Conservation (phyloP, 2,113 vertebrate genomes). For the Oreochromis aureus region DNA sequence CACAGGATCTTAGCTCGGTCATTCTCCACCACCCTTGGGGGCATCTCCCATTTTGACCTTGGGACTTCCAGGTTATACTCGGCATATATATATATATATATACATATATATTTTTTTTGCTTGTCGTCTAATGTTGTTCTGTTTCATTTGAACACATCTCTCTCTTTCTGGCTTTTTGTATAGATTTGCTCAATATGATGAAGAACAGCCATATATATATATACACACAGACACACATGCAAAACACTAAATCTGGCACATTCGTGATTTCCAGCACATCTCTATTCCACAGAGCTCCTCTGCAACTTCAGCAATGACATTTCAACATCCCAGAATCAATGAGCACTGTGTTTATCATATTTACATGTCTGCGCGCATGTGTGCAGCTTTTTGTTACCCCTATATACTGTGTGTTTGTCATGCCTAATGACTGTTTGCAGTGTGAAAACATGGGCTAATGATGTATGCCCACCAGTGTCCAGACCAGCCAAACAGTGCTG, state of each 20-base stretch:
- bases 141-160: background rate
- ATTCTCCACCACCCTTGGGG: too few relatives aligned
- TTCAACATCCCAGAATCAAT: conserved; percentile 8
- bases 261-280: conserved; percentile 7
- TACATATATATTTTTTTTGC: too few relatives aligned
- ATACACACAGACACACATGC: background rate
- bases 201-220: background rate
- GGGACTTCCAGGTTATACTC: too few relatives aligned
- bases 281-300: conserved; percentile 1
- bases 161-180: background rate
- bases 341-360: background rate
- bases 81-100: background rate
- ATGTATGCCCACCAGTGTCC: conserved; percentile 34
- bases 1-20: too few relatives aligned
- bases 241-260: background rate
- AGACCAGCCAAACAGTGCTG: background rate
- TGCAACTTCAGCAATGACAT: conserved; percentile 24
- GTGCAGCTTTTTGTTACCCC: background rate
- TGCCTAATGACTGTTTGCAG: conserved; percentile 46
- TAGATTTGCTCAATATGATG: background rate
- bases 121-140: background rate
- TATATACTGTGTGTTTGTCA: background rate
- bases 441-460: conserved; percentile 48
- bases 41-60: too few relatives aligned
- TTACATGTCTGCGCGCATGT: background rate